Percentiles rank a stretch among this genome's conserved stretches.
Evolutionary conservation across 2,797 vertebrate genomes (phyloP).

Genomic region (Hypotaenidia okinawae): DNA sequence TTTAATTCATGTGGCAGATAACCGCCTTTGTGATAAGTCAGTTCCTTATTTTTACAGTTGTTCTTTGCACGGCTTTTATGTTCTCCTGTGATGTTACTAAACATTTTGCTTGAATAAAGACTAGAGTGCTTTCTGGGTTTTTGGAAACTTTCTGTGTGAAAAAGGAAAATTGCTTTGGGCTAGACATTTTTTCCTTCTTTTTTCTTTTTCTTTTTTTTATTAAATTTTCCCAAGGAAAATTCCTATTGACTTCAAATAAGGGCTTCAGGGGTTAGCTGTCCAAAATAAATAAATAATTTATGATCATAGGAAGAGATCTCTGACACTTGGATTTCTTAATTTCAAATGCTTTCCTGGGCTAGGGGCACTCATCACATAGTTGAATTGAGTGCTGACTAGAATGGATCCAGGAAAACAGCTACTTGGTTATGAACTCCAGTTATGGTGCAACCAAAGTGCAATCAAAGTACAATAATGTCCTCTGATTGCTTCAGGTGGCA

Average conservation of each 20-base stretch:
- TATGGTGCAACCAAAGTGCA: background rate
- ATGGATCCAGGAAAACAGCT: background rate
- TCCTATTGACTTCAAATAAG: conserved; percentile 9
- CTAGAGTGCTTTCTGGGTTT: background rate
- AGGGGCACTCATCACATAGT: background rate
- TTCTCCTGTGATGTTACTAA: conserved; percentile 15
- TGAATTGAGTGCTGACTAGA: background rate
- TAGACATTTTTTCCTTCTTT: background rate
- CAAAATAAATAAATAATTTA: background rate
- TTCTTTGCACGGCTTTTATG: conserved; percentile 24
- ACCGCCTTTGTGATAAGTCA: conserved; percentile 8
- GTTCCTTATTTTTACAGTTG: conserved; percentile 25
- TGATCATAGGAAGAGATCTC: conserved; percentile 14
- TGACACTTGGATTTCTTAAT: background rate
- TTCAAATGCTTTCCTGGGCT: background rate
- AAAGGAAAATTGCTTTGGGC: background rate
- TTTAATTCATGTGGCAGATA: conserved; percentile 31
- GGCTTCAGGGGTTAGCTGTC: background rate
- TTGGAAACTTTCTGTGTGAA: background rate
- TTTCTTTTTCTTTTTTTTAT: background rate
- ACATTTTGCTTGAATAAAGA: conserved; percentile 9
- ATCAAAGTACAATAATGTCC: background rate
- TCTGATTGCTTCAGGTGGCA: background rate
- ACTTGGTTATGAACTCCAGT: background rate
- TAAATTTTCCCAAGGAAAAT: background rate